Conservation (phyloP, 2,888 invertebrate genomes). For the Drosophila basisetae region DNA sequence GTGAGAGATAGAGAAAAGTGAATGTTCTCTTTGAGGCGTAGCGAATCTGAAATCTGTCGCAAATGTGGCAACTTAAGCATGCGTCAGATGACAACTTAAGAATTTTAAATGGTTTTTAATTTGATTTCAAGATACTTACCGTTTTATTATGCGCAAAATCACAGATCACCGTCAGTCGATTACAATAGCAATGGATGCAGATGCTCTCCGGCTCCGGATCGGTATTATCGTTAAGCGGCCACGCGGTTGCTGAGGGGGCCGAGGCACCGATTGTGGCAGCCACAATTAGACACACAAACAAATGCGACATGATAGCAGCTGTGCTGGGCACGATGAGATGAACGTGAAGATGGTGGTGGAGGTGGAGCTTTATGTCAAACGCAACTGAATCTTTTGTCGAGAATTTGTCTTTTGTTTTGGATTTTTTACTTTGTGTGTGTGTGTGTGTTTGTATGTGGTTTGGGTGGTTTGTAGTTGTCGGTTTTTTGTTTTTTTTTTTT, state of each 20-base stretch:
- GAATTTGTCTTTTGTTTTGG: slow-evolving; percentile 13
- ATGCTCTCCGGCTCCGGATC: slow-evolving; percentile 17
- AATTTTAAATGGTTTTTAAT: background rate
- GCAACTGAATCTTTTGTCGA: slow-evolving; percentile 1
- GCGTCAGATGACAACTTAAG: background rate
- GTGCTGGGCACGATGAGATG: slow-evolving; percentile 3
- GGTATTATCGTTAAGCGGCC: background rate
- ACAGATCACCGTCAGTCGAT: slow-evolving; percentile 12
- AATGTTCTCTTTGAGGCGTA: background rate
- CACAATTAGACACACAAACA: slow-evolving; percentile 17
- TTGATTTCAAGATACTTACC: slow-evolving; percentile 28
- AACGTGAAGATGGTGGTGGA: no score
- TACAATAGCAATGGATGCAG: slow-evolving; percentile 39
- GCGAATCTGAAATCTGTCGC: background rate
- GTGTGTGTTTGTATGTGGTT: slow-evolving; percentile 2
- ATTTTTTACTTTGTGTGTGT: background rate
- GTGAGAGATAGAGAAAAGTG: background rate
- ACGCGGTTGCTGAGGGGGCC: background rate
- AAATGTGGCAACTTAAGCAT: background rate
- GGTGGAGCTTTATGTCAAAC: background rate
- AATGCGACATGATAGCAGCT: slow-evolving; percentile 37
- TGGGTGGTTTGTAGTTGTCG: background rate
- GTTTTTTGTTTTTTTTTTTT: slow-evolving; percentile 1
- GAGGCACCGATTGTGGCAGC: slow-evolving; percentile 1
- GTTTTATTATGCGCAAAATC: slow-evolving; percentile 41